These are phyloP conservation scores for Tinea pellionella DNA, from an alignment of 2,888 invertebrate species.

Conservation along the genomic window DNA sequence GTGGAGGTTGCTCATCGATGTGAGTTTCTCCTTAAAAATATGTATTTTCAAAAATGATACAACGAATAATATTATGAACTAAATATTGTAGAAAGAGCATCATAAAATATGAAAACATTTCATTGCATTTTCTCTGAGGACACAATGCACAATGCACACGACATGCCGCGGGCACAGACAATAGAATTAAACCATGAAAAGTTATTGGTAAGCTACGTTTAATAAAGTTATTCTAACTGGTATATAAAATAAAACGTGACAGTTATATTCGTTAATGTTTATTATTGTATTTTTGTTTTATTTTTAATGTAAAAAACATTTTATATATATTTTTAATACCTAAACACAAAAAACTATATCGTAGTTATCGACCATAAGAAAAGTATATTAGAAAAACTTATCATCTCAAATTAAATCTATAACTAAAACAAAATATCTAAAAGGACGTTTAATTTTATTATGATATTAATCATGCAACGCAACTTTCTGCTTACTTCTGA, in stretches of 20 bases:
- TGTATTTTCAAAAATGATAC: neutral
- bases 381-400: too few species aligned
- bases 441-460: too few species aligned
- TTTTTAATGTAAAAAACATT: too few species aligned
- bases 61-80: neutral
- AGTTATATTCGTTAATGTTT: neutral
- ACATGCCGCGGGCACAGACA: constrained; percentile 38
- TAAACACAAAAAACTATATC: too few species aligned
- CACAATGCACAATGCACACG: constrained; percentile 55
- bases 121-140: constrained; percentile 32
- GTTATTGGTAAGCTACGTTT: neutral
- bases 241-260: neutral
- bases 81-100: neutral
- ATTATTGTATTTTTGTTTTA: neutral
- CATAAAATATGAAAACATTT: constrained; percentile 17
- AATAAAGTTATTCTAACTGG: neutral
- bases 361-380: too few species aligned
- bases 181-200: constrained; percentile 25
- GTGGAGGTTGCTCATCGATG: too few species aligned
- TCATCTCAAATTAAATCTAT: too few species aligned
- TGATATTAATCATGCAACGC: too few species aligned
- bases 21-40: too few species aligned
- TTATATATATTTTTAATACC: neutral
- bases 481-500: too few species aligned
- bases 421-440: too few species aligned